Conservation (phyloP, 1,140 invertebrate genomes). For the Panulirus ornatus region DNA sequence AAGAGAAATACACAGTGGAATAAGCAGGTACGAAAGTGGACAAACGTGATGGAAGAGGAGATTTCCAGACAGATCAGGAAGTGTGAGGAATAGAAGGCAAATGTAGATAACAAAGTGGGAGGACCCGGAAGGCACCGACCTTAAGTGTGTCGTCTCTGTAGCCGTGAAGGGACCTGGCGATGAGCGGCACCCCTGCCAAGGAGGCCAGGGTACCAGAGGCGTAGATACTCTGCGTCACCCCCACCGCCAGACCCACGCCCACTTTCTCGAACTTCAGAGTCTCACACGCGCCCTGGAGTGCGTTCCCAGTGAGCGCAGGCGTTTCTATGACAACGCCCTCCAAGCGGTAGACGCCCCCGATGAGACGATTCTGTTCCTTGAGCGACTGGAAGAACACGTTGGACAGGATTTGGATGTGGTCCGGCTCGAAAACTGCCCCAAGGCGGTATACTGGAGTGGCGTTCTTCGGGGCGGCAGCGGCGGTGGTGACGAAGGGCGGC, state of each 20-base stretch:
- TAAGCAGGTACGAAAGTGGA: too few species aligned
- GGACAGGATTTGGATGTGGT: slow-evolving; percentile 57
- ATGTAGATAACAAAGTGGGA: too few species aligned
- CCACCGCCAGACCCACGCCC: slow-evolving; percentile 50
- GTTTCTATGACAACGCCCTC: slow-evolving; percentile 64
- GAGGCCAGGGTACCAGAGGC: slow-evolving; percentile 59
- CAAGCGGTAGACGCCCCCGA: slow-evolving; percentile 46
- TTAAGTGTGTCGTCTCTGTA: slow-evolving; percentile 61
- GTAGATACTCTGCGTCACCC: slow-evolving; percentile 61
- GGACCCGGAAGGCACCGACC: too few species aligned
- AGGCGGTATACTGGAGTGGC: slow-evolving; percentile 51
- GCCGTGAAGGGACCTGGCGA: slow-evolving; percentile 60
- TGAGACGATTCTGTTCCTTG: slow-evolving; percentile 55
- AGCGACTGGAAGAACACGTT: slow-evolving; percentile 59
- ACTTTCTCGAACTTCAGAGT: slow-evolving; percentile 50
- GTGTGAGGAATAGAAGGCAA: not conserved
- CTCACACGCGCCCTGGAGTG: slow-evolving; percentile 59
- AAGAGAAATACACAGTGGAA: too few species aligned
- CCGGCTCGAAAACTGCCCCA: slow-evolving; percentile 63
- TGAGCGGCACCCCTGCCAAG: slow-evolving; percentile 61
- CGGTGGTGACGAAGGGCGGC: slow-evolving; percentile 6
- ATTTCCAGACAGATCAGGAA: not conserved
- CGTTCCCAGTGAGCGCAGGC: slow-evolving; percentile 47
- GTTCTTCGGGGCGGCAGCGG: not conserved
- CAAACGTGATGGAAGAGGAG: too few species aligned